Percentiles rank a stretch among this genome's conserved stretches.
These are phyloP conservation scores for Hirtodrosophila alboralis DNA, from an alignment of 2,888 invertebrate genomes.

Conservation along the genomic window DNA sequence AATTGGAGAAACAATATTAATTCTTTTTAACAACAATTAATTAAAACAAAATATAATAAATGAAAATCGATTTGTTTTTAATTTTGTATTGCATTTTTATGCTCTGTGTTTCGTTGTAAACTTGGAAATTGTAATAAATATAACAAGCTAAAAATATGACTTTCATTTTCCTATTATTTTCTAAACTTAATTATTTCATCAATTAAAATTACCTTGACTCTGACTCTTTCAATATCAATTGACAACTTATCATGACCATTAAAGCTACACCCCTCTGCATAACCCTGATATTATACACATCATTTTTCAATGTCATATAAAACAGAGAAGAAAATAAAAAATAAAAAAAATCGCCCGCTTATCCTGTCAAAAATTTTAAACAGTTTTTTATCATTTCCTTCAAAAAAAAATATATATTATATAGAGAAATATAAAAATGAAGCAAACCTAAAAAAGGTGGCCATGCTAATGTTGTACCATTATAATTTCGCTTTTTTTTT, in stretches of 20 bases:
- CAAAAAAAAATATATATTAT: conserved; percentile 1
- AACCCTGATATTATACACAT: conserved; percentile 45
- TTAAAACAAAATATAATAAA: no score
- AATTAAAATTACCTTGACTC: background rate
- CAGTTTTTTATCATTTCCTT: conserved; percentile 55
- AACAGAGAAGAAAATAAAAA: no score
- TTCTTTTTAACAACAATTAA: no score
- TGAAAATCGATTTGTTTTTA: no score
- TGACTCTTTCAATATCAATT: conserved; percentile 30
- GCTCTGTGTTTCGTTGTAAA: no score
- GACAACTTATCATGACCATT: conserved; percentile 42
- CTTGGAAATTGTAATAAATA: no score
- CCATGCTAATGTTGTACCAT: conserved; percentile 64
- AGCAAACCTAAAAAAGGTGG: conserved; percentile 53
- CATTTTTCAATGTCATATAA: conserved; percentile 67
- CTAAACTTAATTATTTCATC: no score
- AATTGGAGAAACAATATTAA: no score
- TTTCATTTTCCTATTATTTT: no score
- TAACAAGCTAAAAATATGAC: no score
- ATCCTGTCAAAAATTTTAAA: conserved; percentile 69
- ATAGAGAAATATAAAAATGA: conserved; percentile 5
- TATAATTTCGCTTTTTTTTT: conserved; percentile 51
- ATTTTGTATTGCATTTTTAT: no score
- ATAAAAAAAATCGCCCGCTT: conserved; percentile 60
- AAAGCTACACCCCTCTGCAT: conserved; percentile 1